phyloP scores from a whole-genome alignment of 2,888 invertebrate genomes.

The Rapana venosa region DNA sequence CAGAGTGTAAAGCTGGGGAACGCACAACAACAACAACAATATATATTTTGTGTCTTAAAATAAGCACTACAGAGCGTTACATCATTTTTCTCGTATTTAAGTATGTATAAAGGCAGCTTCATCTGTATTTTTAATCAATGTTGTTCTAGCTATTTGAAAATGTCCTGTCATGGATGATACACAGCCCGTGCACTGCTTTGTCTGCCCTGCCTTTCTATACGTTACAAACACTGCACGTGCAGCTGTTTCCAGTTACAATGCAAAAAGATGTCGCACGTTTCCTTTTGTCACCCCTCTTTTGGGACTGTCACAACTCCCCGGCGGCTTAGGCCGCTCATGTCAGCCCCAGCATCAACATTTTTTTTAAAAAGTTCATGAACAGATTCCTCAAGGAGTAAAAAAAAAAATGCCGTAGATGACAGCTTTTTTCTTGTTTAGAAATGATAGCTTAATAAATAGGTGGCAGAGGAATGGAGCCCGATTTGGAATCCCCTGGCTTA shows the following conservation, averaged over 20 bases:
- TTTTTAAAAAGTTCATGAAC: not conserved
- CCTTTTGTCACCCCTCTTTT: not conserved
- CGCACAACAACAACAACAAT: no score
- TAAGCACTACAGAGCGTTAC: no score
- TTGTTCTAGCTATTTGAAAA: no score
- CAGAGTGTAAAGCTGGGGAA: no score
- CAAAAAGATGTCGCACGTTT: not conserved
- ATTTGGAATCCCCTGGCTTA: not conserved
- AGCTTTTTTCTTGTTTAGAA: not conserved
- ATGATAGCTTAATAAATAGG: conserved; percentile 25
- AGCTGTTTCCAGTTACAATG: conserved; percentile 26
- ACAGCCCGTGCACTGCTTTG: no score
- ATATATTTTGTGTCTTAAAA: no score
- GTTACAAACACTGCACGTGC: not conserved
- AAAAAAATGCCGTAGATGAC: not conserved
- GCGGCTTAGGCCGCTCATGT: conserved; percentile 23
- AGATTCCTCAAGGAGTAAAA: not conserved
- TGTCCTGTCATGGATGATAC: no score
- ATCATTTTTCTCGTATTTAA: no score
- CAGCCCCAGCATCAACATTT: conserved; percentile 11
- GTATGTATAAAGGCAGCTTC: no score
- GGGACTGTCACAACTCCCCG: conserved; percentile 35
- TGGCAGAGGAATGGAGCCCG: conserved; percentile 5
- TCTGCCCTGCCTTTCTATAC: not conserved
- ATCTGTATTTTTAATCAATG: no score